Base-by-base conservation (phyloP, 2,797 vertebrate genomes). In the Neopelma chrysocephalum region DNA sequence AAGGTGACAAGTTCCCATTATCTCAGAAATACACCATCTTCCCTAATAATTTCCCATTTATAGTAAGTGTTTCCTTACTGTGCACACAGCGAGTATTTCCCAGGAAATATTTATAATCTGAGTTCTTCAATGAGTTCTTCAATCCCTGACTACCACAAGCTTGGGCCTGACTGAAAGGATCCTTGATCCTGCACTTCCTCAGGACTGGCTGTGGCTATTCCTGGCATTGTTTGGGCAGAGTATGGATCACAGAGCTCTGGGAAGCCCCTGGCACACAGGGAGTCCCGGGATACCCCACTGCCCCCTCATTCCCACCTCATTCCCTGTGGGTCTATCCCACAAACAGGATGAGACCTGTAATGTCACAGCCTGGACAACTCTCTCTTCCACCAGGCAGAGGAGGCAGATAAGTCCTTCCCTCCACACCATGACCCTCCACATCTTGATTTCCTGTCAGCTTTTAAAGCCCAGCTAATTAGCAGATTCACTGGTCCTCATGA, bases 371-470 rank as follows among this genome's bases (percentile, higher is more conserved):
- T 9, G 4, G 22, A 10, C 43, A 80, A 82, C 40, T 79, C 50
- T 48, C 27, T 69, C 57, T 42, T 38, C 11, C 12, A 65, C 10
- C 18, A 92, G 61, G 29, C 18, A 69, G 73, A 56, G 56, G 51
- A 87, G 38, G 60, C 66, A 45, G 71, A 47, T 65, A 79, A 65
- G 70, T 56, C 32, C 54, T 47, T 51, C 53, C 43, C 86, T 91
- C 53, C 70, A 79, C 2, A 1, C 53, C 15, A 21, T 47, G 66
- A 72, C 34, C 34, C 81, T 82, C 61, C 62, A 43, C n/a, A 45
- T 83, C 86, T 89, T 91, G 94, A 96, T 96, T 96, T 96, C 58
- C 90, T 92, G 85, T 54, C 90, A 89, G 88, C 54, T 90, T 91
- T 92, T 45, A 83, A 85, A 71, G 15, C 66, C 53, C 53, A 70